Evolutionary conservation across 1,140 invertebrate genomes (phyloP).

Genomic region (Pectinophora gossypiella): DNA sequence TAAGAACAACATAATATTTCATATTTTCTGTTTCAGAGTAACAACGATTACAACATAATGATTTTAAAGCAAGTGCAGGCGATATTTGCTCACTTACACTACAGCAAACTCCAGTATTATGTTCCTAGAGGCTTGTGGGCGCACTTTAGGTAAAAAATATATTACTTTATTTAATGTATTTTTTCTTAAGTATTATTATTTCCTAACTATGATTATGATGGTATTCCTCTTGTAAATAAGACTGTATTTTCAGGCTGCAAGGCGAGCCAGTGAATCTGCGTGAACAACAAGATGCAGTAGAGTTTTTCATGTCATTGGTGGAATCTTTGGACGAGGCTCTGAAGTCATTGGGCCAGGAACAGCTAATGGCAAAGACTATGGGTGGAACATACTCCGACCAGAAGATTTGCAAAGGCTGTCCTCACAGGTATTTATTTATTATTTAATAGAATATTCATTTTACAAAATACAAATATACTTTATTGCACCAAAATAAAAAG

Average conservation of each 20-base stretch:
- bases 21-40: constrained; percentile 49
- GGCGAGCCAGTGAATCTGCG: constrained; percentile 98
- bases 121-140: constrained; percentile 97
- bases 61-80: constrained; percentile 98
- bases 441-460: neutral
- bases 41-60: constrained; percentile 94
- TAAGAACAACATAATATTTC: too few species aligned
- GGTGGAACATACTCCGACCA: constrained; percentile 99
- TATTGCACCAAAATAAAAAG: too few species aligned
- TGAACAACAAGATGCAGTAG: constrained; percentile 98
- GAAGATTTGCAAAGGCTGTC: constrained; percentile 99
- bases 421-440: constrained; percentile 93
- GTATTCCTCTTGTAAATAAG: too few species aligned
- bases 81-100: constrained; percentile 97
- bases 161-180: too few species aligned
- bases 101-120: constrained; percentile 97
- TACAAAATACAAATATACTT: too few species aligned
- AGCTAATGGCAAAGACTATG: constrained; percentile 95
- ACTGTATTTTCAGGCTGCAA: constrained; percentile 78
- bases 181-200: neutral
- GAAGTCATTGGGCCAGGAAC: constrained; percentile 93
- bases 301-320: constrained; percentile 99
- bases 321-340: constrained; percentile 97
- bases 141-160: constrained; percentile 97
- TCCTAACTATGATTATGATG: too few species aligned